Conservation (phyloP, 1,140 invertebrate species). For the Drosophila albomicans region DNA sequence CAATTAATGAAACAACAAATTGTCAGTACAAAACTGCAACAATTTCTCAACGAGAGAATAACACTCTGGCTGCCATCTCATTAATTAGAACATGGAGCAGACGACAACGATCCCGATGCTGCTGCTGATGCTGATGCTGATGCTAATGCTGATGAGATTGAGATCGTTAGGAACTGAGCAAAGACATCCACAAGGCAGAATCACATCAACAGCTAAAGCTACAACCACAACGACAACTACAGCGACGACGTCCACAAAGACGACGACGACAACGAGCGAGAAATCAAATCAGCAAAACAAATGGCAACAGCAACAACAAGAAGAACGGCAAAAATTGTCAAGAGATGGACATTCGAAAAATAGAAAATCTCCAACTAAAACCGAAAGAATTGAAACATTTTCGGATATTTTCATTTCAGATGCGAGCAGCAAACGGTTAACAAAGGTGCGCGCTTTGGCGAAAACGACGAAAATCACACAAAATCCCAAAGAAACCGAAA, state of each 20-base stretch:
- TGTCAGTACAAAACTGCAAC: slow-evolving; percentile 66
- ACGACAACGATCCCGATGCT: slow-evolving; percentile 13
- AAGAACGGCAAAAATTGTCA: slow-evolving; percentile 73
- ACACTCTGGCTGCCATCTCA: slow-evolving; percentile 50
- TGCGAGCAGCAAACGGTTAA: slow-evolving; percentile 81
- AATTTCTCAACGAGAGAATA: slow-evolving; percentile 53
- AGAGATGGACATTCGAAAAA: slow-evolving; percentile 83
- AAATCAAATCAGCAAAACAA: slow-evolving; percentile 79
- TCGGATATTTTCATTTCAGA: slow-evolving; percentile 82
- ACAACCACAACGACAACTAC: slow-evolving; percentile 9
- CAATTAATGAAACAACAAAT: slow-evolving; percentile 73
- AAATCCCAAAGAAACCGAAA: slow-evolving; percentile 33
- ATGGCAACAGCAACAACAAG: slow-evolving; percentile 48
- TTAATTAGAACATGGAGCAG: slow-evolving; percentile 81
- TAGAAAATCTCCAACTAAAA: slow-evolving; percentile 83
- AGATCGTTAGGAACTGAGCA: slow-evolving; percentile 63
- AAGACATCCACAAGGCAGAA: slow-evolving; percentile 28
- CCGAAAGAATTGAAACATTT: slow-evolving; percentile 83
- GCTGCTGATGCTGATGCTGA: slow-evolving; percentile 1
- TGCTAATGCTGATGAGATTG: slow-evolving; percentile 36
- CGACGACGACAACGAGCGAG: slow-evolving; percentile 50
- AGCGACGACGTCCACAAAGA: slow-evolving; percentile 26
- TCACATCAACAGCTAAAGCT: slow-evolving; percentile 14
- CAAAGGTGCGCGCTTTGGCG: slow-evolving; percentile 73
- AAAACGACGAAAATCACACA: neutral